Evolutionary conservation across 1,140 invertebrate species (phyloP).

Genomic region (Sitophilus oryzae): DNA sequence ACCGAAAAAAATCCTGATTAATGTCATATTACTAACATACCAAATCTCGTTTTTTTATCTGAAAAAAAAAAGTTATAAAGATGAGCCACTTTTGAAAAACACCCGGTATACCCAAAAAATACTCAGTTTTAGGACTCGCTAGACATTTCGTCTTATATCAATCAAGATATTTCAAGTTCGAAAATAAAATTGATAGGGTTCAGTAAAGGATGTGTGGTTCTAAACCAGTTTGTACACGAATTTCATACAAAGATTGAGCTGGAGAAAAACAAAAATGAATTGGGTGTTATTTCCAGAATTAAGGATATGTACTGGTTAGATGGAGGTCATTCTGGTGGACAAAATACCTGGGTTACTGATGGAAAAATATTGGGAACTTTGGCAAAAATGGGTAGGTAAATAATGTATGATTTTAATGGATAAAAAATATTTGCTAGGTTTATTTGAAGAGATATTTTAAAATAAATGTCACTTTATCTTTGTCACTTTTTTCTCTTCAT

Average conservation of each 20-base stretch:
- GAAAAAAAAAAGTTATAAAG: too few species aligned
- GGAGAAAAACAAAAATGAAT: slow-evolving; percentile 48
- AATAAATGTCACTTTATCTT: too few species aligned
- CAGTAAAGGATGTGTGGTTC: slow-evolving; percentile 86
- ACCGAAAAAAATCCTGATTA: slow-evolving; percentile 58
- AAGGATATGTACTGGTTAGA: slow-evolving; percentile 80
- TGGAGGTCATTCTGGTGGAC: slow-evolving; percentile 75
- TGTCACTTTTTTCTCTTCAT: too few species aligned
- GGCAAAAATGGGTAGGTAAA: slow-evolving; percentile 51
- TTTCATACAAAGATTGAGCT: slow-evolving; percentile 65
- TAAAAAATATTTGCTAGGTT: too few species aligned
- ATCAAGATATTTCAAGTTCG: slow-evolving; percentile 44
- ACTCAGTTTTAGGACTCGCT: not conserved
- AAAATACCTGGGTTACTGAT: slow-evolving; percentile 80
- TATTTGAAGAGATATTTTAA: too few species aligned
- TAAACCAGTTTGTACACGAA: slow-evolving; percentile 85
- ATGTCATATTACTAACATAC: too few species aligned
- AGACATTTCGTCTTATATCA: slow-evolving; percentile 29
- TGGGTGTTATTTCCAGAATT: slow-evolving; percentile 56
- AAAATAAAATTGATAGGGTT: slow-evolving; percentile 69
- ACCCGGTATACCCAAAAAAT: not conserved
- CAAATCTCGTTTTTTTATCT: slow-evolving; percentile 29
- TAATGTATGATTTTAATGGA: too few species aligned
- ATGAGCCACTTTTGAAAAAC: too few species aligned
- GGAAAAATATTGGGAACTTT: slow-evolving; percentile 63